Evolutionary conservation across 35 echinoderm and acorn worm genomes (phyloP), one percentile per base, ranked within the genome.

Genomic region (Apostichopus californicus): DNA sequence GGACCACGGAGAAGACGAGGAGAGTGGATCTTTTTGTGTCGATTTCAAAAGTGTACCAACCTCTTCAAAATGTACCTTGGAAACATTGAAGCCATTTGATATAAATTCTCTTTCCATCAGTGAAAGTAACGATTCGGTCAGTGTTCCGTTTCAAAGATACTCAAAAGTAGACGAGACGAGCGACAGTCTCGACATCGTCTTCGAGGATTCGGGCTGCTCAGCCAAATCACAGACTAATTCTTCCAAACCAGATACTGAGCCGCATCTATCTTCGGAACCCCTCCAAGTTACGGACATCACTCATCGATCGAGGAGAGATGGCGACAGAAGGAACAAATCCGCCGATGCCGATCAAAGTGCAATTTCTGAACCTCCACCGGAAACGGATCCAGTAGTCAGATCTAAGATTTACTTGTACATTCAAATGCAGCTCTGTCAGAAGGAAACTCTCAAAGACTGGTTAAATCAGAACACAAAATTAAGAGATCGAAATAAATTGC

Each of bases 371-470:
- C 63, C 25, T 5, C 86, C 20, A 72, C 21, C 18, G 64, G 61
- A 89, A 21, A 55, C 7, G 34, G 24, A 89, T 68, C 46, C 61
- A 17, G 34, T 46, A 4, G 13, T 63, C 4, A 90, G 56, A 22
- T 85, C 93, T 14, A 96, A 73, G 86, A 93, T 94, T 17, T 96
- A 94, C 55, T 78, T 96, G 54, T 96, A 96, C 68, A 96, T 96
- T 84, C 95, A 96, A 83, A 96, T 96, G 95, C 95, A 96, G 60
- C 75, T 96, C 14, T 96, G 95, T 94, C 90, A 93, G 78, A 96
- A 96, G 52, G 93, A 96, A 57, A 96, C 93, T 59, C 86, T 96
- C 2, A 96, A 96, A 75, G 95, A 96, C 56, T 96, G 95, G 95
- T 78, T 96, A 57, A 83, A 55, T 55, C 81, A 78, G 8, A 92